A percentile compares a stretch with the other conserved stretches of the same genome.
These are phyloP conservation scores for Scolanthus callimorphus DNA, from an alignment of 92 coral and sea anemone genomes.

Conservation along the genomic window DNA sequence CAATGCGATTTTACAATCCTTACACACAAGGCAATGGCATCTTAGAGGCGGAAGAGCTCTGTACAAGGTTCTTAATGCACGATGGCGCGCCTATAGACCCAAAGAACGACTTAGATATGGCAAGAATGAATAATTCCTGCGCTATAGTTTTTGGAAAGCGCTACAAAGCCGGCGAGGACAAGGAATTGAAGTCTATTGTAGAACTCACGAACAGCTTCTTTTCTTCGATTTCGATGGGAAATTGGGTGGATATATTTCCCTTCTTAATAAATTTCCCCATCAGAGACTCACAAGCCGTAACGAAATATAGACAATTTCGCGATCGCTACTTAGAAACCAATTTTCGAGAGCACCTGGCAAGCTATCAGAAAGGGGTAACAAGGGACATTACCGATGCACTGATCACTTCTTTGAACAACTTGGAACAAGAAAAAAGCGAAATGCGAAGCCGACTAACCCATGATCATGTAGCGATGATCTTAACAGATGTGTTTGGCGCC, in stretches of 20 bases:
- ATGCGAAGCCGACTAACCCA: slow-evolving; percentile 39
- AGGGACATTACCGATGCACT: slow-evolving; percentile 86
- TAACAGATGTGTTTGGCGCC: slow-evolving; percentile 66
- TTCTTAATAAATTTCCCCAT: slow-evolving; percentile 64
- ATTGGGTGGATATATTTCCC: slow-evolving; percentile 72
- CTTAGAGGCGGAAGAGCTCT: slow-evolving; percentile 28
- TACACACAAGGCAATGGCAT: slow-evolving; percentile 32
- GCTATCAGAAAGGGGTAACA: slow-evolving; percentile 61
- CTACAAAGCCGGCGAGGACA: slow-evolving; percentile 57
- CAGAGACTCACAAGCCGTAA: slow-evolving; percentile 39
- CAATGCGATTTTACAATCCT: slow-evolving; percentile 53
- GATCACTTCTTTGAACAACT: slow-evolving; percentile 50
- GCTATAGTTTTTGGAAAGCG: too few relatives aligned
- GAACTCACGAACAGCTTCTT: neutral
- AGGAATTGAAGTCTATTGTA: slow-evolving; percentile 54
- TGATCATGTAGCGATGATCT: slow-evolving; percentile 62
- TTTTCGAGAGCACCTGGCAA: slow-evolving; percentile 52
- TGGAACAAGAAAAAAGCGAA: slow-evolving; percentile 31
- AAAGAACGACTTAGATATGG: slow-evolving; percentile 27
- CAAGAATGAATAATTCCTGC: slow-evolving; percentile 55
- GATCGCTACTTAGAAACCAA: slow-evolving; percentile 61
- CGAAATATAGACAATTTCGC: slow-evolving; percentile 61
- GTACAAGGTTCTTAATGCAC: slow-evolving; percentile 17
- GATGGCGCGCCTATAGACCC: slow-evolving; percentile 56
- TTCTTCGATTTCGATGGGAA: neutral